Percentiles rank a stretch among this genome's conserved stretches.
These are phyloP conservation scores for Synanthedon myopaeformis DNA, from an alignment of 2,888 invertebrate species.

Conservation along the genomic window DNA sequence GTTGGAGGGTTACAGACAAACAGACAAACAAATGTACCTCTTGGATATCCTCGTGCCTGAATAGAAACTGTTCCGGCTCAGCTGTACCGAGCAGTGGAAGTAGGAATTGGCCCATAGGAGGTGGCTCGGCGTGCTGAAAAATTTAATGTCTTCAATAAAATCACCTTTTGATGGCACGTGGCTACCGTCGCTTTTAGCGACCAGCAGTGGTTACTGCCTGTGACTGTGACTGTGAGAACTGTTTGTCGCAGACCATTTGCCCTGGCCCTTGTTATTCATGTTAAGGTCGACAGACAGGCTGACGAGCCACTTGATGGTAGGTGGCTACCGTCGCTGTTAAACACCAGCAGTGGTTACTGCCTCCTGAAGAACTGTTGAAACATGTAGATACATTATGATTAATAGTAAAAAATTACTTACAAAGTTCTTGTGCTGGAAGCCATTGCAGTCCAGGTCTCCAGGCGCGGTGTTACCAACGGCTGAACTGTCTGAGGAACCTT, in stretches of 20 bases:
- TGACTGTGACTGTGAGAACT: too few relatives aligned
- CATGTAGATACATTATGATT: too few relatives aligned
- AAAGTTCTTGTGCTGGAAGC: slow-evolving; percentile 16
- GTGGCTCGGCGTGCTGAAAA: slow-evolving; percentile 32
- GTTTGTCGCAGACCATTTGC: too few relatives aligned
- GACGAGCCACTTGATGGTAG: too few relatives aligned
- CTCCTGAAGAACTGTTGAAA: too few relatives aligned
- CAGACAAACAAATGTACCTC: slow-evolving; percentile 28
- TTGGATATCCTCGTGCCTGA: slow-evolving; percentile 56
- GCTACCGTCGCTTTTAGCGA: neutral
- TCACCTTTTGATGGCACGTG: neutral
- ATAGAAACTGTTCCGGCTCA: slow-evolving; percentile 46
- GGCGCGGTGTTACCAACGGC: slow-evolving; percentile 28
- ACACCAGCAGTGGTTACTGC: too few relatives aligned
- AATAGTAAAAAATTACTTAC: neutral
- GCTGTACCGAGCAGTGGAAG: slow-evolving; percentile 43
- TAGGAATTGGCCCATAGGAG: slow-evolving; percentile 57
- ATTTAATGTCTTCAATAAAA: neutral
- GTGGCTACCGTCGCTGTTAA: too few relatives aligned
- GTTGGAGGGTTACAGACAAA: too few relatives aligned
- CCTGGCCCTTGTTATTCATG: too few relatives aligned
- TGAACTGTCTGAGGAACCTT: slow-evolving; percentile 49
- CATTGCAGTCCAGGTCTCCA: slow-evolving; percentile 29
- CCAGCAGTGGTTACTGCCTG: neutral
- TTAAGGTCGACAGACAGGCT: too few relatives aligned